Base-by-base conservation (phyloP, 2,888 invertebrate genomes). In the Calephelis perditalis region DNA sequence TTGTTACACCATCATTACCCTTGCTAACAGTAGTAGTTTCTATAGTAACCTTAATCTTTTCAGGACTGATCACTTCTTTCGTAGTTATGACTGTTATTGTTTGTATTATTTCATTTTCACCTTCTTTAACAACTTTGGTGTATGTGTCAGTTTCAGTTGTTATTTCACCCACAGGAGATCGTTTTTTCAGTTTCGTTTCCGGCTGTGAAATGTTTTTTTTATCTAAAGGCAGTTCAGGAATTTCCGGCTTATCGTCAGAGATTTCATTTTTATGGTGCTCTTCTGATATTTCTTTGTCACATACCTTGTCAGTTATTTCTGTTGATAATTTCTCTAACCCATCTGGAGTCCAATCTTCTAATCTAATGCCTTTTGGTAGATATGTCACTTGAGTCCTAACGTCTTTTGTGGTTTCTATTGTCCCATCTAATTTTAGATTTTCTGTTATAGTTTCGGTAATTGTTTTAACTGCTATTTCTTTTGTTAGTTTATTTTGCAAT, bases 1-100 rank as follows among this genome's bases (percentile, higher is more conserved):
- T 89, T 7, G 86, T 89, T 2, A 86, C 71, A 35, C 90, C 91
- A 63, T 91, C 90, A 65, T 73, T 82, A 2, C 86, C 83, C 71
- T 79, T 89, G 64, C 85, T 87, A 0, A 91, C 84, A 8, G 91
- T 91, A 11, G 88, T 91, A 10, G 91, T 90, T 75, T 91, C 91
- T 3, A 90, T 73, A 2, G 89, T 90, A 7, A 87, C 73, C 73
- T 90, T 91, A 2, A 91, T 69, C 73, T 90, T 90, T 70, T 91
- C 91, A 5, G 89, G 89, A 63, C 85, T 87, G 9, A 90, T 88
- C 1, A 91, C 84, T 76, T 91, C 91, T 68, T 85, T 85, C 0
- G 86, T 90, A 5, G 90, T 91, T 2, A 91, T 79, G n/a, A 91
- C 84, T 54, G 91, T 91, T 36, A 91, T 81, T 5, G 84, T 88